Percentiles rank a stretch among this genome's conserved stretches.
Conservation (phyloP, 2,888 invertebrate species). For the Philereme transversata region DNA sequence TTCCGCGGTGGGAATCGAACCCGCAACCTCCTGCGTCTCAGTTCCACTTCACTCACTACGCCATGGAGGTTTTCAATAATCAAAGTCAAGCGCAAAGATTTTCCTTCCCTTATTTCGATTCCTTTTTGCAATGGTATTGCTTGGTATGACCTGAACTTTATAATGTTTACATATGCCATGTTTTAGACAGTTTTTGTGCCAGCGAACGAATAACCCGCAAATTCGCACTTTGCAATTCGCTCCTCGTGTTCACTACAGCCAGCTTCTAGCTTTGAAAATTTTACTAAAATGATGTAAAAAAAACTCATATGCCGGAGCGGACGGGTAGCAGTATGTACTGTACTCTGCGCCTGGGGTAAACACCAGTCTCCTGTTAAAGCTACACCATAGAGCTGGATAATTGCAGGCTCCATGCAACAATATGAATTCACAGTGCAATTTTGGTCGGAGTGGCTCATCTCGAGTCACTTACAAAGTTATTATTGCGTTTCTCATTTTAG, state of each 20-base stretch:
- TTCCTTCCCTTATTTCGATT: too few relatives aligned
- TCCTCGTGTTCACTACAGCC: background rate
- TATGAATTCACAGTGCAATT: conserved; percentile 34
- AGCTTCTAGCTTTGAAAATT: conserved; percentile 67
- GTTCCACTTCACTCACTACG: too few relatives aligned
- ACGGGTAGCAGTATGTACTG: conserved; percentile 29
- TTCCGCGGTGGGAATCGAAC: too few relatives aligned
- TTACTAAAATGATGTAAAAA: conserved; percentile 71
- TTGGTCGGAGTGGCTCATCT: conserved; percentile 27
- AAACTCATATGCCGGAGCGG: conserved; percentile 67
- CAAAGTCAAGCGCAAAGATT: too few relatives aligned
- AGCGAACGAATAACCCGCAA: too few relatives aligned
- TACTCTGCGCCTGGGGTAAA: conserved; percentile 31
- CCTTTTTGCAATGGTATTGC: too few relatives aligned
- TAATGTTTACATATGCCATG: too few relatives aligned
- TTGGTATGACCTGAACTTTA: too few relatives aligned
- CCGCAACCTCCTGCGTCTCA: too few relatives aligned
- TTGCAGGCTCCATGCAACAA: conserved; percentile 30
- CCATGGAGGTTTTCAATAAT: too few relatives aligned
- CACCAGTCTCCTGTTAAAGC: conserved; percentile 13
- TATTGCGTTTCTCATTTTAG: conserved; percentile 30
- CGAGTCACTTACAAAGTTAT: conserved; percentile 28
- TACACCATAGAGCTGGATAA: conserved; percentile 25
- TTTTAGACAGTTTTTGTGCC: too few relatives aligned
- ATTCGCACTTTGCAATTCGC: background rate